These are phyloP conservation scores for Macheiramphus alcinus DNA, from an alignment of 2,113 vertebrate species.

Conservation along the genomic window DNA sequence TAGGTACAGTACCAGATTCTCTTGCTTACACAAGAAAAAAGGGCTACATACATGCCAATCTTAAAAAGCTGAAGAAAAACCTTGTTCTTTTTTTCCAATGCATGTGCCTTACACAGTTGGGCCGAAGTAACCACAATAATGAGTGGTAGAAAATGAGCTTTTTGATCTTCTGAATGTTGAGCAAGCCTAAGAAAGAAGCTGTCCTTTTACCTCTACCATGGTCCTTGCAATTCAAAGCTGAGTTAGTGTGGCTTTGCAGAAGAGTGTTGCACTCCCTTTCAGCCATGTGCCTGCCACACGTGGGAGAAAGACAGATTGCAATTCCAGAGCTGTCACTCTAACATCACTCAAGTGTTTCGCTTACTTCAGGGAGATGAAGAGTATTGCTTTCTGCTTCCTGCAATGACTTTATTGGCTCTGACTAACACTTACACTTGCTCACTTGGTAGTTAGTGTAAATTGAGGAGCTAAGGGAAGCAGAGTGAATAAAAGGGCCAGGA, in stretches of 20 bases:
- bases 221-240: background rate
- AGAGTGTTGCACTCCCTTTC: background rate
- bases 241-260: background rate
- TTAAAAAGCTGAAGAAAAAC: background rate
- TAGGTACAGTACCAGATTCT: background rate
- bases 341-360: rapidly evolving
- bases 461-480: background rate
- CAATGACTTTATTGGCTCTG: background rate
- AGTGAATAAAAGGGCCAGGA: background rate
- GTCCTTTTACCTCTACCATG: background rate
- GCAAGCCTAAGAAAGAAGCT: background rate
- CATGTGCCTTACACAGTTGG: background rate
- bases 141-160: background rate
- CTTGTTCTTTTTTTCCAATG: background rate
- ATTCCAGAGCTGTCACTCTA: background rate
- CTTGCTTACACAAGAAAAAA: background rate
- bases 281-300: background rate
- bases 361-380: background rate
- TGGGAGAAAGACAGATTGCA: background rate
- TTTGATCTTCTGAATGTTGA: background rate
- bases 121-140: background rate
- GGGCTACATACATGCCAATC: background rate
- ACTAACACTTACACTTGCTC: background rate
- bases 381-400: background rate
- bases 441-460: background rate